phyloP scores from a whole-genome alignment of 1,140 invertebrate species.

The Lepidotrigona ventralis region DNA sequence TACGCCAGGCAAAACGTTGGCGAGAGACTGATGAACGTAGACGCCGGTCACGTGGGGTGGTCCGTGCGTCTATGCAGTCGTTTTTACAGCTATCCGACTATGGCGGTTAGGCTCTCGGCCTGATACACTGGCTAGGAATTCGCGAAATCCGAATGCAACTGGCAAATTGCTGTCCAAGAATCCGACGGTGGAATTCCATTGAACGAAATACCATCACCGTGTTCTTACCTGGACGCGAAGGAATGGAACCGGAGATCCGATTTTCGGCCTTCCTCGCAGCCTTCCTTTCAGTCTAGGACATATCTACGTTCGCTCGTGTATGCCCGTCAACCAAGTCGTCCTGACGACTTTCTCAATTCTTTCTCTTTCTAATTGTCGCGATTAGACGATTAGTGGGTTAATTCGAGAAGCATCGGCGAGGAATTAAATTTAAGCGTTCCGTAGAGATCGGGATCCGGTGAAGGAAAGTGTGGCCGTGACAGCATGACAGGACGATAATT shows the following conservation, averaged over 20 bases:
- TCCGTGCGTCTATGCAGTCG: conserved; percentile 66
- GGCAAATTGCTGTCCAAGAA: conserved; percentile 75
- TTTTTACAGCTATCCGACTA: conserved; percentile 70
- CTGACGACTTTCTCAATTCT: neutral
- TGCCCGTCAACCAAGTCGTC: conserved; percentile 10
- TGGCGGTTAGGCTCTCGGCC: conserved; percentile 64
- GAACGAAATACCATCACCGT: conserved; percentile 73
- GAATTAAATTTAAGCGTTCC: neutral
- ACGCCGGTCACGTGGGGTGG: conserved; percentile 67
- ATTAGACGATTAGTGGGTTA: neutral
- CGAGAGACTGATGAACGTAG: conserved; percentile 53
- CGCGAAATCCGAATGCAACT: conserved; percentile 77
- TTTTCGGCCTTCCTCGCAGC: conserved; percentile 32
- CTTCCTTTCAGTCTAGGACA: conserved; percentile 24
- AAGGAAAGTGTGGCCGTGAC: too few species aligned
- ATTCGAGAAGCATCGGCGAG: neutral
- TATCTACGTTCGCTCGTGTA: conserved; percentile 17
- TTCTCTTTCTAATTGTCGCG: neutral
- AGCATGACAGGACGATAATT: neutral
- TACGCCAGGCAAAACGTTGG: neutral
- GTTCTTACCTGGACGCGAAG: conserved; percentile 70
- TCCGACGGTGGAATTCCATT: conserved; percentile 74
- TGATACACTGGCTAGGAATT: conserved; percentile 76
- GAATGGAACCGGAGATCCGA: conserved; percentile 53
- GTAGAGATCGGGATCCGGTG: neutral